Base-by-base conservation (phyloP, 2,888 invertebrate genomes). In the Bugulina stolonifera region DNA sequence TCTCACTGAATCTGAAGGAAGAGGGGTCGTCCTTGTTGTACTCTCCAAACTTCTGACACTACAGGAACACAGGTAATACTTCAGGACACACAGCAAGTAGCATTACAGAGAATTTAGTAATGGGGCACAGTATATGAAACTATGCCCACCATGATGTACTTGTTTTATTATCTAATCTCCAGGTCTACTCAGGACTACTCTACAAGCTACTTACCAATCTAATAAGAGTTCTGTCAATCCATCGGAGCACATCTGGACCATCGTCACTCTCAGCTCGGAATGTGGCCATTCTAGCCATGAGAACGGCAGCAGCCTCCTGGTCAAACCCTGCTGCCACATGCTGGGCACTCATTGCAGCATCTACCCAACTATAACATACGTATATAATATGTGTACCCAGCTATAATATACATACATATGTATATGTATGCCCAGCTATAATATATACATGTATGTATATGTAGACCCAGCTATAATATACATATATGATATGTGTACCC, bases 31-130 rank as follows among this genome's bases (percentile, higher is more conserved):
- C 98, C 83, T 97, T 97, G 79, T 91, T 90, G 85, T 95, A 99
- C 83, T 99, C 97, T 72, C 98, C 99, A 87, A 99, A 99, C 86
- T 97, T 97, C 86, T 99, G 99, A 84, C 99, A 99, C 92, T 96
- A 86, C 72, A 88, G 87, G 74, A 72, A 74, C 55, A 55, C 23
- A 55, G 5, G 25, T 23, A 55, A 18, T 55, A 55, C 10, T 52
- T 10, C 22, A 52, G n/a, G n/a, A n/a, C n/a, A n/a, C n/a, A n/a
- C n/a, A n/a, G n/a, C n/a, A n/a, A n/a, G n/a, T n/a, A n/a, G n/a
- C n/a, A n/a, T n/a, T n/a, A n/a, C n/a, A n/a, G n/a, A n/a, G n/a
- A n/a, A n/a, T n/a, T n/a, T n/a, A n/a, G n/a, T n/a, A n/a, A n/a
- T n/a, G n/a, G n/a, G n/a, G n/a, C n/a, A n/a, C n/a, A n/a, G n/a